These are phyloP conservation scores for Poecile atricapillus DNA, from an alignment of 2,113 vertebrate species.

Conservation along the genomic window DNA sequence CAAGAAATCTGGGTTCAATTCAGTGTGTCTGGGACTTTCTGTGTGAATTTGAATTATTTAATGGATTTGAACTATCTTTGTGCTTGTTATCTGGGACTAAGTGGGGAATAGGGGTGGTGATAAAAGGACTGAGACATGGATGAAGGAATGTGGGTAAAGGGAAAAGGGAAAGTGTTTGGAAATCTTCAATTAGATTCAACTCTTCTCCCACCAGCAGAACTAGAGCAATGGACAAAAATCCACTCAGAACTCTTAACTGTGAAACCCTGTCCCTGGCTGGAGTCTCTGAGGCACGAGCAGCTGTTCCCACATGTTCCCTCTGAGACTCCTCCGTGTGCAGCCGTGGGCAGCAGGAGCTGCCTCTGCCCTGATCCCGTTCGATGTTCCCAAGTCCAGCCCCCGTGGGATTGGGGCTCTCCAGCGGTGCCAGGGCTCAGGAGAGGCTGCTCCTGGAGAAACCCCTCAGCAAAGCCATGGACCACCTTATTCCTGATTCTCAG, in stretches of 20 bases:
- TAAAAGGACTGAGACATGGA: background rate
- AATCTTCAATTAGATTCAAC: background rate
- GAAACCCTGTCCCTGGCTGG: background rate
- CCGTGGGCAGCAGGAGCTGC: background rate
- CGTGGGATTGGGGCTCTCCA: background rate
- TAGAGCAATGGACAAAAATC: background rate
- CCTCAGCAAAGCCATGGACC: background rate
- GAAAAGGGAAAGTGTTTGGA: background rate
- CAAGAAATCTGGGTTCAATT: background rate
- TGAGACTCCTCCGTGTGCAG: background rate
- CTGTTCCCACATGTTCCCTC: background rate
- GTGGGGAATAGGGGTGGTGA: background rate
- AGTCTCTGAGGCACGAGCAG: background rate
- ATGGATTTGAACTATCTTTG: background rate
- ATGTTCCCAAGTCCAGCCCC: background rate
- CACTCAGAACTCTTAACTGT: background rate
- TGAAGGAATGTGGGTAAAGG: background rate
- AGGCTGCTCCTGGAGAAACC: background rate
- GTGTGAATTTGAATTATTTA: background rate
- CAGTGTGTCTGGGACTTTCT: background rate
- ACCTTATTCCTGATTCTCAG: background rate
- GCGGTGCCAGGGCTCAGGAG: background rate
- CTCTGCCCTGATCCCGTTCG: background rate
- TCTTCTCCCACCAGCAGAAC: rapidly evolving
- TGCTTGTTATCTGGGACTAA: background rate